These are phyloP conservation scores for Dipodomys stephensi DNA, from an alignment of 2,113 vertebrate species.

Conservation along the genomic window DNA sequence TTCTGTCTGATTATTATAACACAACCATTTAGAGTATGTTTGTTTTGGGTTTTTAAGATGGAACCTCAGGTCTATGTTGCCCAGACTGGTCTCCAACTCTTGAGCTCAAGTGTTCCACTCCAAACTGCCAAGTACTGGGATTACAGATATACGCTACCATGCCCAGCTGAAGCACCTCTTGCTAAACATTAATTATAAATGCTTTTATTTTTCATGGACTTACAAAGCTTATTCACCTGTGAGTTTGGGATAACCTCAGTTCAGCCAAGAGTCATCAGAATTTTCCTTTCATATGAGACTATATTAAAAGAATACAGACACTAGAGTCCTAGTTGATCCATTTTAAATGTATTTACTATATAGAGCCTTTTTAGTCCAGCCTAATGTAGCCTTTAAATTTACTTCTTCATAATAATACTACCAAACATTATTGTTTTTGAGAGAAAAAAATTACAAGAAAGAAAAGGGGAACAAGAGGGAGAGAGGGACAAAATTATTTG, in stretches of 20 bases:
- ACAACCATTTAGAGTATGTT: not conserved
- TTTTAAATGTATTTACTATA: conserved; percentile 10
- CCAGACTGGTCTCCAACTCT: not conserved
- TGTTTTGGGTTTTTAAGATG: not conserved
- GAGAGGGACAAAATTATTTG: not conserved
- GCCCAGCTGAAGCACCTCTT: not conserved
- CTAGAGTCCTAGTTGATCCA: not conserved
- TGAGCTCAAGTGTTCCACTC: not conserved
- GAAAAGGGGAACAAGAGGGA: not conserved
- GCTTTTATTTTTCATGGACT: conserved; percentile 5
- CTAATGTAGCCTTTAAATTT: conserved; percentile 44
- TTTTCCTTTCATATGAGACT: not conserved
- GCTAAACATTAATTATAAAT: conserved; percentile 45
- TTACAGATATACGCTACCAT: no score
- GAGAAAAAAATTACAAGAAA: not conserved
- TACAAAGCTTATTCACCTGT: not conserved
- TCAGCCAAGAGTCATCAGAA: conserved; percentile 32
- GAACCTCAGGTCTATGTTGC: no score
- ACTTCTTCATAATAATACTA: conserved; percentile 29
- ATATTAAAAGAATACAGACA: not conserved
- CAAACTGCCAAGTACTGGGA: no score
- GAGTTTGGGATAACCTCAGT: conserved; percentile 23
- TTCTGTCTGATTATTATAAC: conserved; percentile 36
- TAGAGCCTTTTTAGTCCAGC: not conserved
- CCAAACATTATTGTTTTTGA: not conserved